Evolutionary conservation across 2,797 vertebrate genomes (phyloP).

Genomic region (Hirundo rustica): DNA sequence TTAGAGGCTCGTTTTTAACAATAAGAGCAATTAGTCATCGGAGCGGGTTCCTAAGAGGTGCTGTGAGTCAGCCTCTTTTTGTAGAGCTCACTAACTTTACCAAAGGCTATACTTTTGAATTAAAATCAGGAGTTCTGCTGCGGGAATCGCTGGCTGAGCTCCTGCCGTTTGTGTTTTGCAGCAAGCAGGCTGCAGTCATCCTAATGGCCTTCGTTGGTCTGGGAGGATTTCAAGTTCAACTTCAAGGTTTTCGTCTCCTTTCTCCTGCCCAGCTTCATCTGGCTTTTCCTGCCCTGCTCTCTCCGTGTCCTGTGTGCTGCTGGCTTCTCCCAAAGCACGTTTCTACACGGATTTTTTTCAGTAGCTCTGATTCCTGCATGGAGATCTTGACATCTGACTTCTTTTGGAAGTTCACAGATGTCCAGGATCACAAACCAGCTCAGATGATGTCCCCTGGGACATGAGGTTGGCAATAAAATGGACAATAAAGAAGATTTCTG

Average conservation of each 20-base stretch:
- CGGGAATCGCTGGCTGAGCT: background rate
- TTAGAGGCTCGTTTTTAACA: slow-evolving; percentile 47
- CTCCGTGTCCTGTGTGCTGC: too few species aligned
- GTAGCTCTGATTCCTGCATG: background rate
- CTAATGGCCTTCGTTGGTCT: background rate
- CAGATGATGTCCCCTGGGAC: too few species aligned
- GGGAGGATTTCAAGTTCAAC: background rate
- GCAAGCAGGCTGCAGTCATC: background rate
- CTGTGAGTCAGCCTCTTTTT: slow-evolving; percentile 47
- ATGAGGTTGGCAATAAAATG: background rate
- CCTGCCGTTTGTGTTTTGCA: background rate
- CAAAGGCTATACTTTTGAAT: slow-evolving; percentile 8
- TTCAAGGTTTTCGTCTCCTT: background rate
- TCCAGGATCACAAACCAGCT: background rate
- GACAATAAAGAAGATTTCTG: background rate
- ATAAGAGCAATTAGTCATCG: slow-evolving; percentile 49
- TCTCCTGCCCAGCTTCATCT: background rate
- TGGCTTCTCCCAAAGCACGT: background rate
- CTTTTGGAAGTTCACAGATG: background rate
- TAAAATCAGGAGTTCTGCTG: background rate
- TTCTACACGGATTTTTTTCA: background rate
- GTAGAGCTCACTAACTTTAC: background rate
- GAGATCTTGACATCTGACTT: background rate
- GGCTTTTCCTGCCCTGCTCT: background rate
- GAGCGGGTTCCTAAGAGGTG: slow-evolving; percentile 22